Evolutionary conservation across 2,888 invertebrate genomes (phyloP).

Genomic region (Leucophenga maculata): DNA sequence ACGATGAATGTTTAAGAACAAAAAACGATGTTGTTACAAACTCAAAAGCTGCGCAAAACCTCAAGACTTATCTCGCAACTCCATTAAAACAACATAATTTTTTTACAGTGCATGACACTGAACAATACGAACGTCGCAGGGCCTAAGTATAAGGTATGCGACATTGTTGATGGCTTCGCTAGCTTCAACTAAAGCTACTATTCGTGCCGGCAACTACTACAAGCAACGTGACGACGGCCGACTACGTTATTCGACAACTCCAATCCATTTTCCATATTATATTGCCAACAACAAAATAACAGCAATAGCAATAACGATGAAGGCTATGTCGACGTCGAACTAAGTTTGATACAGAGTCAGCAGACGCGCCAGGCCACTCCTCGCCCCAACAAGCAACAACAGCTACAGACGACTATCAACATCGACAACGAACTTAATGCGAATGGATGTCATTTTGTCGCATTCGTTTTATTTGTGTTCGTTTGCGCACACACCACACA

Average conservation of each 20-base stretch:
- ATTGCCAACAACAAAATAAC: conserved; percentile 21
- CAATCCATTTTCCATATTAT: conserved; percentile 31
- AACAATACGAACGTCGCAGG: too few relatives aligned
- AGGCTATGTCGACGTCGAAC: background rate
- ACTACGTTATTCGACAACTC: conserved; percentile 6
- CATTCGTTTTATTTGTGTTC: background rate
- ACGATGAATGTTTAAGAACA: too few relatives aligned
- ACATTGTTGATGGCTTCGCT: background rate
- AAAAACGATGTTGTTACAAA: too few relatives aligned
- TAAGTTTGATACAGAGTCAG: background rate
- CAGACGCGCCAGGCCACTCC: background rate
- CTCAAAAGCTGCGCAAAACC: too few relatives aligned
- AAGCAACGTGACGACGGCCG: background rate
- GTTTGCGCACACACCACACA: background rate
- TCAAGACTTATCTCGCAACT: background rate
- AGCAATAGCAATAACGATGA: conserved; percentile 14
- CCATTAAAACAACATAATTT: too few relatives aligned
- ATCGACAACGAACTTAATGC: conserved; percentile 28
- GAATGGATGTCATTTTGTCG: conserved; percentile 7
- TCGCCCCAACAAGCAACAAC: background rate
- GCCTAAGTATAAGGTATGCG: background rate
- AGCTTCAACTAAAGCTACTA: conserved; percentile 16
- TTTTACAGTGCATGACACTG: too few relatives aligned
- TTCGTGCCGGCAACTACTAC: conserved; percentile 15
- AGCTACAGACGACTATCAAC: background rate